Evolutionary conservation across 1,140 invertebrate species (phyloP).

Genomic region (Reticulitermes speratus): DNA sequence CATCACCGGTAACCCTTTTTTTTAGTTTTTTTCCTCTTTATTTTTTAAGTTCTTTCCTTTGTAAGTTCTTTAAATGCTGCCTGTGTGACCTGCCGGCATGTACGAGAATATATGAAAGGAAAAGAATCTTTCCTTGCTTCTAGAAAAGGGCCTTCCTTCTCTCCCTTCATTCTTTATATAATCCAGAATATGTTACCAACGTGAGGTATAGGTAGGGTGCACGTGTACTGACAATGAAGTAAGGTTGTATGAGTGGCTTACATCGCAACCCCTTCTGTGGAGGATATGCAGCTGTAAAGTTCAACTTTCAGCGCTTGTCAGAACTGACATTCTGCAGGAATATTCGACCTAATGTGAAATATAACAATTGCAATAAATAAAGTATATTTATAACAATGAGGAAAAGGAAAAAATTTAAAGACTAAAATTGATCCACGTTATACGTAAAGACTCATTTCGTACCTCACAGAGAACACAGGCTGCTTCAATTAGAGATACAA

Average conservation of each 20-base stretch:
- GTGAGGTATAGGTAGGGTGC: neutral
- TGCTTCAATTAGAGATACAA: no score
- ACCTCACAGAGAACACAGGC: no score
- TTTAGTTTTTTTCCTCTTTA: neutral
- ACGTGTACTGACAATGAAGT: neutral
- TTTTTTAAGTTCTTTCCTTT: neutral
- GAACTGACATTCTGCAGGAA: no score
- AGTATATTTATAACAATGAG: no score
- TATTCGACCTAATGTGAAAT: no score
- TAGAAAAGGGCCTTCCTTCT: neutral
- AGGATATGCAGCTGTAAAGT: neutral
- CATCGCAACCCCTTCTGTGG: neutral
- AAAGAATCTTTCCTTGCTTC: slow-evolving; percentile 7
- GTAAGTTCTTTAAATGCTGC: slow-evolving; percentile 8
- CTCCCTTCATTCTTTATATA: neutral
- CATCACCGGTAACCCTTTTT: neutral
- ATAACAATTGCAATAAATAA: no score
- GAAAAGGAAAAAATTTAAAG: no score
- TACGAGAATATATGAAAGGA: neutral
- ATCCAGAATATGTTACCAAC: neutral
- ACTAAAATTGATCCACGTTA: no score
- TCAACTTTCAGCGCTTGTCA: no score
- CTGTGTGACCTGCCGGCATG: neutral
- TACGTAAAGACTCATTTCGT: no score
- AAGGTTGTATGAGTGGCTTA: neutral